Evolutionary conservation across 1,140 invertebrate species (phyloP), one percentile per base, ranked within the genome.

Genomic region (Cyphomyrmex costatus): DNA sequence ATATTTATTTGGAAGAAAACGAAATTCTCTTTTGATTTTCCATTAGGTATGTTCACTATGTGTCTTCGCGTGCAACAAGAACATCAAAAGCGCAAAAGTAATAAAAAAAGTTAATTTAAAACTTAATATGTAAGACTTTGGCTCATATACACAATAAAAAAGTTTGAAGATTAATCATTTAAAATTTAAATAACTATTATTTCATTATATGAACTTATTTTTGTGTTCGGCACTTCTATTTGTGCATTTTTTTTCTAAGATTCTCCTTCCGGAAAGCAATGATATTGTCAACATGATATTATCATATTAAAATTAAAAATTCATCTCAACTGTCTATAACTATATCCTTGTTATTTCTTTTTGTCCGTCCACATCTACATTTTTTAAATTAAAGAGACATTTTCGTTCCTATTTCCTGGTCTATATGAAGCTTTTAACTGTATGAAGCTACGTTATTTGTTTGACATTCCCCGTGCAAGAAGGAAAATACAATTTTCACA

Each of bases 21-120:
- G 10, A 80, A 70, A 70, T 80, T 80, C 33, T 21, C 24, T 80
- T 36, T 56, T 58, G 63, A 80, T 56, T 80, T 68, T 36, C 46
- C 21, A 56, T 70, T 71, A 70, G 21, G n/a, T n/a, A 80, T 70
- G 56, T 46, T 65, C 78, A 70, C 70, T 80, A 70, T 21, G 21
- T 14, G 46, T 6, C 16, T n/a, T 14, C 46, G 16, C 6, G 33
- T 21, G 19, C 16, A 7, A 61, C 10, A 12, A 16, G 46, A 24
- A n/a, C 19, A 30, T 63, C 24, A 42, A 77, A 27, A 61, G 4
- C 10, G 36, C 21, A 14, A n/a, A n/a, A 42, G 19, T 27, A 63
- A 78, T 58, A 46, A 46, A 46, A 8, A 42, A 42, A 65, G 16
- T 24, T 61, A 61, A 63, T n/a, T 78, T 63, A 19, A 49, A 78